phyloP scores from a whole-genome alignment of 2,888 invertebrate species.

The Hoplodrina blanda region DNA sequence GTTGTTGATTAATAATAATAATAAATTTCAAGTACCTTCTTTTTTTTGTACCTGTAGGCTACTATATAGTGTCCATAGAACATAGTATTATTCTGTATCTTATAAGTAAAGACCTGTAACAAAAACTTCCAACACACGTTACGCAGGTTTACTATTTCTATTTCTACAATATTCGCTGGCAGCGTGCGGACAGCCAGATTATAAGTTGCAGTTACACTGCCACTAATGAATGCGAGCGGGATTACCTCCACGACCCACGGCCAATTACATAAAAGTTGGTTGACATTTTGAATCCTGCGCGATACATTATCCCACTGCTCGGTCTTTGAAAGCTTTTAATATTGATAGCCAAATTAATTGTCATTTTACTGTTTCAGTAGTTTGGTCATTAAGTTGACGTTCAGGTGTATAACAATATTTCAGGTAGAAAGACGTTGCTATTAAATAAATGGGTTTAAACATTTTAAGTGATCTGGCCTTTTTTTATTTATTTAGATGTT shows the following conservation, averaged over 20 bases:
- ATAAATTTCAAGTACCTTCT: too few species aligned
- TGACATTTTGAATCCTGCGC: conserved; percentile 77
- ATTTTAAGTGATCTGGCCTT: too few species aligned
- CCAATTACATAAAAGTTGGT: conserved; percentile 80
- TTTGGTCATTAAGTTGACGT: conserved; percentile 2
- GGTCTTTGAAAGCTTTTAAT: conserved; percentile 50
- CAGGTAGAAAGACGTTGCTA: background rate
- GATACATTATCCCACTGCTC: conserved; percentile 67
- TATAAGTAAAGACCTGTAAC: background rate
- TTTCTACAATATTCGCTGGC: conserved; percentile 39
- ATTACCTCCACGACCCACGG: conserved; percentile 72
- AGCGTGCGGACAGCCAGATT: conserved; percentile 71
- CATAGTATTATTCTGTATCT: too few species aligned
- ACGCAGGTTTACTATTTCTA: conserved; percentile 32
- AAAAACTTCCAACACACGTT: conserved; percentile 28
- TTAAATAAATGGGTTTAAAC: background rate
- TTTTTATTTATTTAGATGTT: too few species aligned
- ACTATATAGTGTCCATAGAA: too few species aligned
- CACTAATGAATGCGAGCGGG: conserved; percentile 81
- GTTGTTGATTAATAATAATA: too few species aligned
- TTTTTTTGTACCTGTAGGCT: too few species aligned
- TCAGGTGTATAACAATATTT: background rate
- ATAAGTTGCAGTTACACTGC: conserved; percentile 79
- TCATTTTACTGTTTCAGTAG: conserved; percentile 19
- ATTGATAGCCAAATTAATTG: conserved; percentile 49